These are phyloP conservation scores for Rhinopomastus cyanomelas DNA, from an alignment of 2,113 vertebrate genomes.

Conservation along the genomic window DNA sequence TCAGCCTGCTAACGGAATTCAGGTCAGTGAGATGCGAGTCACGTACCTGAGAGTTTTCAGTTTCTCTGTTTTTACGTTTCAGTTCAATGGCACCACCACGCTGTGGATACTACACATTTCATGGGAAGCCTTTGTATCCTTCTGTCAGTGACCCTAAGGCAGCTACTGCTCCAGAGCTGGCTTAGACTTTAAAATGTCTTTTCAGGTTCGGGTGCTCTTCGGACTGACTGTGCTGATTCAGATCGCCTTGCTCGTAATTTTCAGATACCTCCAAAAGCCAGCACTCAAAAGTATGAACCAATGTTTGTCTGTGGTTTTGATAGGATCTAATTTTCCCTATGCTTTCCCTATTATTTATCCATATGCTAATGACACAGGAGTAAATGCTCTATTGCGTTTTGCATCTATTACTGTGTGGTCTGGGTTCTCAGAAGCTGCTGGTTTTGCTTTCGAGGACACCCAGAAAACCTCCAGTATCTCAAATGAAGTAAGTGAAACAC, in stretches of 20 bases:
- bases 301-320: background rate
- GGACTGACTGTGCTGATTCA: conserved; percentile 78
- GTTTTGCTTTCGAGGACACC: background rate
- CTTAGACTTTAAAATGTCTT: conserved; percentile 11
- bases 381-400: background rate
- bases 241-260: conserved; percentile 79
- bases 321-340: background rate
- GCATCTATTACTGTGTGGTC: background rate
- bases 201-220: conserved; percentile 82
- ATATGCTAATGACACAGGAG: background rate
- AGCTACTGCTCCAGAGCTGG: background rate
- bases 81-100: background rate
- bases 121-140: background rate
- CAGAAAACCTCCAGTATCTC: background rate
- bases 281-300: conserved; percentile 79
- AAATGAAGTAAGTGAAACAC: background rate
- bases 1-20: background rate
- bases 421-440: background rate
- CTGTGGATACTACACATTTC: background rate
- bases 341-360: background rate
- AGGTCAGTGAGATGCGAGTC: background rate
- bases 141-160: background rate
- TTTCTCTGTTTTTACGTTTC: background rate
- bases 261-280: conserved; percentile 79
- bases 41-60: background rate